phyloP scores from a whole-genome alignment of 2,797 vertebrate genomes.

The Buceros bicornis region DNA sequence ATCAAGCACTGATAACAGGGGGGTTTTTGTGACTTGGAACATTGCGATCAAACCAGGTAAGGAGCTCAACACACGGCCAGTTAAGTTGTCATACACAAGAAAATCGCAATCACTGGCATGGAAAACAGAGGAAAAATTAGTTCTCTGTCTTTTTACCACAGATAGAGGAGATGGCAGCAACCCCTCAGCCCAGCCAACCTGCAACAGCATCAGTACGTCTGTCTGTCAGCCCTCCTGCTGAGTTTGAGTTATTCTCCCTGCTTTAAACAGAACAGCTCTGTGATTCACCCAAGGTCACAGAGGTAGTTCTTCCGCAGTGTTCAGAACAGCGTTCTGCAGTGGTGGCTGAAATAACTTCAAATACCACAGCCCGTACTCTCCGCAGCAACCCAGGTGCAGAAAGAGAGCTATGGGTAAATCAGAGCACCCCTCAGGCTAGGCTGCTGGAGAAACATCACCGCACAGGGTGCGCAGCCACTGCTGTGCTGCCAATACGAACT shows the following conservation, averaged over 20 bases:
- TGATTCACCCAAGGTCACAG: not conserved
- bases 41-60: not conserved
- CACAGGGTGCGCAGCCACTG: not conserved
- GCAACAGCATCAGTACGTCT: not conserved
- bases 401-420: not conserved
- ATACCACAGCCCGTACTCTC: not conserved
- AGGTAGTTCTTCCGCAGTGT: not conserved
- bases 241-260: not conserved
- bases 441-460: not conserved
- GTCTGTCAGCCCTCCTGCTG: not conserved
- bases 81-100: not conserved
- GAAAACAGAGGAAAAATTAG: not conserved
- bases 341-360: not conserved
- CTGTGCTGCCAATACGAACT: not conserved
- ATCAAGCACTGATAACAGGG: not conserved
- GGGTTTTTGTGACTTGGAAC: not conserved
- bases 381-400: not conserved
- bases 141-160: not conserved
- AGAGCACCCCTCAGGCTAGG: not conserved
- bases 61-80: not conserved
- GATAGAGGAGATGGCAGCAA: not conserved
- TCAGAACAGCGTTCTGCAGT: not conserved
- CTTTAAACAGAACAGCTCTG: not conserved
- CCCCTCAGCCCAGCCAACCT: not conserved
- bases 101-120: not conserved